Evolutionary conservation across 2,888 invertebrate species (phyloP), one percentile per base, ranked within the genome.

Genomic region (Penaeus monodon): DNA sequence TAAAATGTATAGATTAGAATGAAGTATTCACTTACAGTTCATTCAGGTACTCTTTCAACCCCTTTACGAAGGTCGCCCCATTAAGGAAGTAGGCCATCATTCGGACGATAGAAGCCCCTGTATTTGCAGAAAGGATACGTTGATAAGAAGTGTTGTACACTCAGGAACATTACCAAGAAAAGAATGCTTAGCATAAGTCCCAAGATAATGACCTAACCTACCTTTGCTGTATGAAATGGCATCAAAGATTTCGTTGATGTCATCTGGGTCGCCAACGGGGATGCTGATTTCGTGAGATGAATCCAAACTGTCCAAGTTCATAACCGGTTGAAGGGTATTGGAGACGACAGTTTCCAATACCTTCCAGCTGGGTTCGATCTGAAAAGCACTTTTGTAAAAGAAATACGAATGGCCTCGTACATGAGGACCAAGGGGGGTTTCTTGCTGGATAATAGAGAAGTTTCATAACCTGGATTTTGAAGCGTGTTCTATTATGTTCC

Each of bases 21-120:
- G 2, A 57, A 57, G 57, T 14, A 65, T 44, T 29, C 24, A 80
- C 90, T 90, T 85, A 91, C 91, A 90, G 90, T 87, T 90, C 94
- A 29, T 94, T 95, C 49, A 96, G 92, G 91, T 96, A 96, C 90
- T 95, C 94, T 87, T 94, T 94, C 24, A 89, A 68, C 2, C 96
- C 97, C 77, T 94, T 94, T 91, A 94, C 95, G 92, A 98, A 97
- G 0, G 95, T 95, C 1, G 94, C 93, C 79, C 96, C 95, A 0
- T 98, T 97, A 33, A 98, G 94, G 92, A 97, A 96, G 91, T 95
- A 94, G 90, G 95, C 95, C 96, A 99, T 97, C 98, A 99, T 99
- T 73, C 98, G 94, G 89, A 99, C 94, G 74, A 99, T 94, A 0
- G 95, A 94, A 1, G 97, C 95, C 0, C 97, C 97, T 95, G 91